Conservation (phyloP, 2,888 invertebrate genomes). For the Coenonympha glycerion region DNA sequence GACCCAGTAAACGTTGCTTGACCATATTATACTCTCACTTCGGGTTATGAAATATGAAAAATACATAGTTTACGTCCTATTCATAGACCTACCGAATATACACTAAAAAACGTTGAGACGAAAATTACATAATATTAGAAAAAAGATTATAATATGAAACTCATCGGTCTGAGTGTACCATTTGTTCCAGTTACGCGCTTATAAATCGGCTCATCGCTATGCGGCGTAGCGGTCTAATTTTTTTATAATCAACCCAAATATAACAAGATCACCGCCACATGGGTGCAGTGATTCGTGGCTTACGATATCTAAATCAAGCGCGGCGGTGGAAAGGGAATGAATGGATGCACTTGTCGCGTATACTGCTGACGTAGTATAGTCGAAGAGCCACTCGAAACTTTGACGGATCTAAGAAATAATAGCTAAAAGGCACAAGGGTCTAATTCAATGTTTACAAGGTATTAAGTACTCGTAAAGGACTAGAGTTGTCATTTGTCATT, state of each 20-base stretch:
- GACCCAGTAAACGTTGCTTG: no score
- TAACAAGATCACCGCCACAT: conserved; percentile 22
- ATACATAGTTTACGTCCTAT: no score
- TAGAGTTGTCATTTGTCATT: neutral
- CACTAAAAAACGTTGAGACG: no score
- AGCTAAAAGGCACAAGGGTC: neutral
- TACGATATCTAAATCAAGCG: conserved; percentile 37
- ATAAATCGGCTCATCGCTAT: neutral
- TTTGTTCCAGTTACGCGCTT: neutral
- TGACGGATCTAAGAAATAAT: no score
- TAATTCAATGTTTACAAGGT: neutral
- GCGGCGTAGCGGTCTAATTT: neutral
- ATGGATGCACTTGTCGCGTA: conserved; percentile 58
- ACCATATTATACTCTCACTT: no score
- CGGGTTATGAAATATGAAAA: no score
- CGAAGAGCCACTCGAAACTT: neutral
- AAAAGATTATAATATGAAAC: no score
- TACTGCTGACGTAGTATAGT: conserved; percentile 27
- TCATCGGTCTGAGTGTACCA: neutral
- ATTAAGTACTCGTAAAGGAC: neutral
- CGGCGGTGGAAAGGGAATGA: conserved; percentile 41
- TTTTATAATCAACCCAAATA: conserved; percentile 14
- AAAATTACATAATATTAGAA: no score
- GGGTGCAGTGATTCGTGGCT: conserved; percentile 24
- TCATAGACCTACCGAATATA: no score